Evolutionary conservation across 1,140 invertebrate genomes (phyloP).

Genomic region (Dinoponera quadriceps): DNA sequence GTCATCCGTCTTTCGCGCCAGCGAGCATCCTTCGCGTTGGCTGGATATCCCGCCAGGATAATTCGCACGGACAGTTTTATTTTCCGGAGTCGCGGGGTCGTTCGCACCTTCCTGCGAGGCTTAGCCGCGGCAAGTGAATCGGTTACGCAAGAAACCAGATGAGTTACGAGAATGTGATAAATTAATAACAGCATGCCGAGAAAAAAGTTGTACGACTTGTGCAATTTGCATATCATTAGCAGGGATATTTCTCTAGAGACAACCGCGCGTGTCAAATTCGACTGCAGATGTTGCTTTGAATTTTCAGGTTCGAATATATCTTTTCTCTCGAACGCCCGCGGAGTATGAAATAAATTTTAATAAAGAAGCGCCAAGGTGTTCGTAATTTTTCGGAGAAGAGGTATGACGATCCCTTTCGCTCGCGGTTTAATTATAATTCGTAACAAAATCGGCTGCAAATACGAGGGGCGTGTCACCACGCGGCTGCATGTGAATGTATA

Average conservation of each 20-base stretch:
- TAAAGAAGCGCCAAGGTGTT: too few relatives aligned
- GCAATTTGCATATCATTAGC: background rate
- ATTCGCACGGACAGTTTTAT: constrained; percentile 34
- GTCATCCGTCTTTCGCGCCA: constrained; percentile 24
- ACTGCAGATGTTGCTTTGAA: too few relatives aligned
- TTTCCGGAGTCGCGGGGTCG: constrained; percentile 12
- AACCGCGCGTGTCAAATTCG: background rate
- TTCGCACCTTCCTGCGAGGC: background rate
- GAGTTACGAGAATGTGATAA: background rate
- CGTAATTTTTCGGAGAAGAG: background rate
- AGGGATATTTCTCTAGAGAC: background rate
- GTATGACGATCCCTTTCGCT: background rate
- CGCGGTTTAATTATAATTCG: background rate
- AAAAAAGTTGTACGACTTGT: background rate
- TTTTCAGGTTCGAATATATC: too few relatives aligned
- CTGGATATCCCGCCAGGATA: constrained; percentile 24
- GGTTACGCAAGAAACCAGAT: background rate
- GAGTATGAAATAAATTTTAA: too few relatives aligned
- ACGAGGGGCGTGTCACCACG: background rate
- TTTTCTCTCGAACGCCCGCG: too few relatives aligned
- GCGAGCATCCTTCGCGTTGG: constrained; percentile 8
- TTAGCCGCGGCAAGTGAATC: constrained; percentile 19
- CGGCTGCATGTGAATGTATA: background rate
- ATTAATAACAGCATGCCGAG: background rate
- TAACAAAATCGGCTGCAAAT: background rate